Conservation (phyloP, 2,888 invertebrate species). For the Congeria kusceri region DNA sequence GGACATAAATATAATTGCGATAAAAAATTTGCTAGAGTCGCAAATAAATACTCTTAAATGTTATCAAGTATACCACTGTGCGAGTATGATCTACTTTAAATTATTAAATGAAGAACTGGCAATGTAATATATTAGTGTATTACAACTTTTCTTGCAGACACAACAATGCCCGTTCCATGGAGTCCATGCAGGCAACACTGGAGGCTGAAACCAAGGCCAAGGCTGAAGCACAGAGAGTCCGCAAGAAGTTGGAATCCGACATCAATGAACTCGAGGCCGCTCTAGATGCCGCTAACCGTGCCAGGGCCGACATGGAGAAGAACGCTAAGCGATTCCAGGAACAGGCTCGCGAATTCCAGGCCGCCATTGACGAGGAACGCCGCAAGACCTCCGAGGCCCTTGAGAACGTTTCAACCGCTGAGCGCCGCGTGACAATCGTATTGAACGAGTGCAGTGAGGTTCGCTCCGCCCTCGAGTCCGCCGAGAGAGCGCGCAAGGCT, state of each 20-base stretch:
- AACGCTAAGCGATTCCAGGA: slow-evolving; percentile 99
- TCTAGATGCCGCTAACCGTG: slow-evolving; percentile 99
- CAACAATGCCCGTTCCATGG: slow-evolving; percentile 99
- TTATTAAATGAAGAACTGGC: no score
- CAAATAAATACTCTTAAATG: no score
- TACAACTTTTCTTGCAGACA: no score
- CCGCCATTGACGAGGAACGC: slow-evolving; percentile 98
- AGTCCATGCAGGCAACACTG: slow-evolving; percentile 99
- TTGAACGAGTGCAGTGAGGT: slow-evolving; percentile 99
- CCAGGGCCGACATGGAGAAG: slow-evolving; percentile 99
- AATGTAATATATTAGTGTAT: no score
- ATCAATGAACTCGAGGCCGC: slow-evolving; percentile 99
- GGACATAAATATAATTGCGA: no score
- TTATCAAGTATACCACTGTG: no score
- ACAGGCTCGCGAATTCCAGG: slow-evolving; percentile 97
- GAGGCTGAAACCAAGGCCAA: slow-evolving; percentile 99
- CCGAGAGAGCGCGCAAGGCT: slow-evolving; percentile 98
- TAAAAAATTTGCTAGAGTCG: no score
- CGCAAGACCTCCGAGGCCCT: slow-evolving; percentile 98
- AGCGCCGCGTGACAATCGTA: slow-evolving; percentile 98
- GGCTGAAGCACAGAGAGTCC: slow-evolving; percentile 99
- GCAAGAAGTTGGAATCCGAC: slow-evolving; percentile 99
- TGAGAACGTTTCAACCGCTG: slow-evolving; percentile 98
- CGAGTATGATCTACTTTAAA: no score
- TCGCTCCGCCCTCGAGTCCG: slow-evolving; percentile 95